Conservation (phyloP, 2,113 vertebrate species). For the Candoia aspera region DNA sequence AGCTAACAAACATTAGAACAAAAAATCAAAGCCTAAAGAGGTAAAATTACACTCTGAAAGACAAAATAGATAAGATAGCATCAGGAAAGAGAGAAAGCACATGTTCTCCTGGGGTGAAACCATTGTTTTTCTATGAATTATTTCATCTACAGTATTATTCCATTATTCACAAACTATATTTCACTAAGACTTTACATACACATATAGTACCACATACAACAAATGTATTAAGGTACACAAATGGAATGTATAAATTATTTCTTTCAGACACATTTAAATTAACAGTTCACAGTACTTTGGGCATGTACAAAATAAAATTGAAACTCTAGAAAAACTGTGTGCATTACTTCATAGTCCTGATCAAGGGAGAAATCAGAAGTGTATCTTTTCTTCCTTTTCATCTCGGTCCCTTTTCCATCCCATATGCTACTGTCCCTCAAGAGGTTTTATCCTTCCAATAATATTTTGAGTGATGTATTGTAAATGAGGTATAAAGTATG, state of each 20-base stretch:
- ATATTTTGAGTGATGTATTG: not conserved
- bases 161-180: not conserved
- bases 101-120: not conserved
- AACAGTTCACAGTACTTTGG: slow-evolving; percentile 38
- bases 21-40: not conserved
- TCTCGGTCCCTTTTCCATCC: not conserved
- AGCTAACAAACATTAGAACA: not conserved
- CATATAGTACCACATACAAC: not conserved
- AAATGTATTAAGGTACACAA: slow-evolving; percentile 22
- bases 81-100: not conserved
- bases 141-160: not conserved
- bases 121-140: not conserved
- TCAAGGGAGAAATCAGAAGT: not conserved
- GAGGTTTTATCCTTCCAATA: not conserved
- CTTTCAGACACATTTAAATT: slow-evolving; percentile 59
- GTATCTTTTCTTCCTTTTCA: not conserved
- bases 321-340: not conserved
- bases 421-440: not conserved
- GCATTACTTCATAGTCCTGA: not conserved
- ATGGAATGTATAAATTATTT: slow-evolving; percentile 61
- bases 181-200: not conserved
- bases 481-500: not conserved
- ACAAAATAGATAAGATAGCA: not conserved
- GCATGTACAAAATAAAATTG: not conserved
- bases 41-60: not conserved